Evolutionary conservation across 2,888 invertebrate genomes (phyloP).

Genomic region (Drosophila pseudotakahashii): DNA sequence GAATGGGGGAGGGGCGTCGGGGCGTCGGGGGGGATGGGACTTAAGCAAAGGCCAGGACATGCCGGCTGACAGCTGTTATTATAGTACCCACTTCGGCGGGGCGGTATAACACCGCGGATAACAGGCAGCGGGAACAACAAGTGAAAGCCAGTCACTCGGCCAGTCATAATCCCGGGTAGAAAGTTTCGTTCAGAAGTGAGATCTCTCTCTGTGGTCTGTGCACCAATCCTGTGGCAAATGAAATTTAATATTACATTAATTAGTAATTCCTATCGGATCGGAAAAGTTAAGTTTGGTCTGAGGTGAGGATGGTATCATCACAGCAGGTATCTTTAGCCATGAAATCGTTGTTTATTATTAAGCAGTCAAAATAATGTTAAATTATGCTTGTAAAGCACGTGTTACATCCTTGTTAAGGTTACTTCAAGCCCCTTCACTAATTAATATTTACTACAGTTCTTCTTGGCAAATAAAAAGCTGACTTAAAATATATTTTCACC

Average conservation of each 20-base stretch:
- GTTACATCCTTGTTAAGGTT: not conserved
- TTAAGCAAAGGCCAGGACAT: constrained; percentile 47
- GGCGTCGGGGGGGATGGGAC: constrained; percentile 15
- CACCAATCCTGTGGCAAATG: constrained; percentile 16
- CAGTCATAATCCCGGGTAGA: constrained; percentile 36
- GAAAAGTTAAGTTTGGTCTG: not conserved
- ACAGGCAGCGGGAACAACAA: constrained; percentile 23
- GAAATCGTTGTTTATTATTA: not conserved
- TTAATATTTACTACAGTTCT: constrained; percentile 1
- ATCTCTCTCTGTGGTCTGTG: constrained; percentile 4
- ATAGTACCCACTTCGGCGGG: constrained; percentile 46
- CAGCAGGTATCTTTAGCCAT: not conserved
- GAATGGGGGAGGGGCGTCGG: constrained; percentile 28
- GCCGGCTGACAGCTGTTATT: constrained; percentile 67
- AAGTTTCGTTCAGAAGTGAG: constrained; percentile 22
- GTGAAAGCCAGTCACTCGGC: constrained; percentile 39
- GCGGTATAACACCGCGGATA: constrained; percentile 32
- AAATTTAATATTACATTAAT: constrained; percentile 40
- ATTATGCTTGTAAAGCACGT: too few species aligned
- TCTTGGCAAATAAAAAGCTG: constrained; percentile 5
- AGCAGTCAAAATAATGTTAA: too few species aligned
- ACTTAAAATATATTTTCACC: not conserved
- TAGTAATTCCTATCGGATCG: constrained; percentile 15
- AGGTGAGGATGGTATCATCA: not conserved
- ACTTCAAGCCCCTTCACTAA: not conserved